Evolutionary conservation across 92 coral and sea anemone genomes (phyloP).

Genomic region (Micromussa lordhowensis): DNA sequence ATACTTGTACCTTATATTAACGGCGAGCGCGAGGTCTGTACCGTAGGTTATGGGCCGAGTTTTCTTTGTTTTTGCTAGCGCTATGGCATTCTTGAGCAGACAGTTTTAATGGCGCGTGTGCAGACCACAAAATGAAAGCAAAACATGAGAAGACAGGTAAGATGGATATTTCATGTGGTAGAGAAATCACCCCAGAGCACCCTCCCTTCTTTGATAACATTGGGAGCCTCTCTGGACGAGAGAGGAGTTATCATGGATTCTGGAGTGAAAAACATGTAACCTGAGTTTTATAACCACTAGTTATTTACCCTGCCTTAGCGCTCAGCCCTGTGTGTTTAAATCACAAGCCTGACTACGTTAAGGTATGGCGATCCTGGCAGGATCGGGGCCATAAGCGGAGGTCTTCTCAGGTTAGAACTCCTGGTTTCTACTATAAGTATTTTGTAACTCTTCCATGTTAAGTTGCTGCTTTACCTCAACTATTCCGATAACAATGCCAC

Average conservation of each 20-base stretch:
- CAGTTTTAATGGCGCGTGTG: too few relatives aligned
- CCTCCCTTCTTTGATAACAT: too few relatives aligned
- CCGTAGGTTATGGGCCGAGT: background rate
- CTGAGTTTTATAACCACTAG: background rate
- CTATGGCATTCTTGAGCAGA: too few relatives aligned
- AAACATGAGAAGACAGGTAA: too few relatives aligned
- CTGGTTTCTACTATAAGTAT: background rate
- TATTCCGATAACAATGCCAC: slow-evolving; percentile 1
- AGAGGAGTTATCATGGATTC: background rate
- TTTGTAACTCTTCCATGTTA: background rate
- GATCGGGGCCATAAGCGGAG: too few relatives aligned
- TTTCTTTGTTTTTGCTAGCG: background rate
- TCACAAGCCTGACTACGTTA: background rate
- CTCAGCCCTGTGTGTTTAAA: background rate
- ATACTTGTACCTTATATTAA: background rate
- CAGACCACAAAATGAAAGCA: too few relatives aligned
- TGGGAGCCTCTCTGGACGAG: too few relatives aligned
- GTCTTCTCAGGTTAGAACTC: background rate
- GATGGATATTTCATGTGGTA: too few relatives aligned
- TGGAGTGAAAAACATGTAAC: background rate
- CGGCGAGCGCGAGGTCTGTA: background rate
- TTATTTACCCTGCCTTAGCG: background rate
- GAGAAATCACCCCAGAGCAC: too few relatives aligned
- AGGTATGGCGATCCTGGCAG: too few relatives aligned
- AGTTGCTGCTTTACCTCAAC: slow-evolving; percentile 5